These are phyloP conservation scores for Calycopis cecrops DNA, from an alignment of 1,140 invertebrate species.

Conservation along the genomic window DNA sequence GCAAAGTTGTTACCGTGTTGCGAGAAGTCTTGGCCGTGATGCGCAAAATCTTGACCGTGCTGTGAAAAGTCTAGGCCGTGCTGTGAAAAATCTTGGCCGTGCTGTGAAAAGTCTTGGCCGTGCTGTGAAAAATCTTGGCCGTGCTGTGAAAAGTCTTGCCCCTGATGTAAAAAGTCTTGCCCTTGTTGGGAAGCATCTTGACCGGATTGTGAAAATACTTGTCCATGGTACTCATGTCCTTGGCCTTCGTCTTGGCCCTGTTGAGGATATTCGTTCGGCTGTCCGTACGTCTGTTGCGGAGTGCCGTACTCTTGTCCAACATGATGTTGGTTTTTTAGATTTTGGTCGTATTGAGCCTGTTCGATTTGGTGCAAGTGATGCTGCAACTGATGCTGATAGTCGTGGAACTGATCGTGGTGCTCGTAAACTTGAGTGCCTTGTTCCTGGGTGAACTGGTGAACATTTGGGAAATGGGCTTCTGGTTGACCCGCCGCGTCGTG, in stretches of 20 bases:
- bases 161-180: conserved; percentile 26
- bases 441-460: conserved; percentile 52
- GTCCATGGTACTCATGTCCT: conserved; percentile 37
- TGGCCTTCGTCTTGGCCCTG: conserved; percentile 31
- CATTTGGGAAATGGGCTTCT: conserved; percentile 37
- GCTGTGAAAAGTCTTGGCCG: conserved; percentile 40
- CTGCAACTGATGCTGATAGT: conserved; percentile 55
- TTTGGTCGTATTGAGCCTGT: conserved; percentile 55
- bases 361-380: conserved; percentile 62
- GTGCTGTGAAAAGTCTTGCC: conserved; percentile 31
- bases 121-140: conserved; percentile 35
- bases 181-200: conserved; percentile 19
- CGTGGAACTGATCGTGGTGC: conserved; percentile 53
- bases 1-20: conserved; percentile 28
- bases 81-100: conserved; percentile 24
- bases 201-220: conserved; percentile 27
- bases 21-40: conserved; percentile 37
- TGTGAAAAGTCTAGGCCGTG: conserved; percentile 35
- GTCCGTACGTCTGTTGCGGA: conserved; percentile 44
- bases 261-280: conserved; percentile 35
- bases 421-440: conserved; percentile 57
- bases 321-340: conserved; percentile 47
- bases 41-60: conserved; percentile 34
- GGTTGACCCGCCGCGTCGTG: conserved; percentile 34
- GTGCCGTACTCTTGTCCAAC: conserved; percentile 43